Conservation (phyloP, 2,113 vertebrate species). For the Oreochromis aureus region DNA sequence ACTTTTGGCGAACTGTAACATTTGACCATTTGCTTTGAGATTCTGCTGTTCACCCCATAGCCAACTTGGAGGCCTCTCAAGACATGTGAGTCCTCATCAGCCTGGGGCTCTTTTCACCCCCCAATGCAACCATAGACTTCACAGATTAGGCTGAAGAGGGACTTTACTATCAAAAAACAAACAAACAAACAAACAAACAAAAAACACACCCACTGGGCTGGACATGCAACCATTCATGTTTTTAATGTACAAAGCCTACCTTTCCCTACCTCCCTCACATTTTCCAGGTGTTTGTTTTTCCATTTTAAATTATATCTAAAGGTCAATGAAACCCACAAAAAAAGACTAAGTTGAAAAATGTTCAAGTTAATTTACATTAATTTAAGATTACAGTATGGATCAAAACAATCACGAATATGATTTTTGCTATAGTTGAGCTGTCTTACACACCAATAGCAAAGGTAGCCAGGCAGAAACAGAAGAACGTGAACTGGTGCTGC, state of each 20-base stretch:
- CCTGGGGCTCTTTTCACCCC: background rate
- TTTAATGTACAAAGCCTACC: background rate
- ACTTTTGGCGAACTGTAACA: background rate
- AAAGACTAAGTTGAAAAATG: background rate
- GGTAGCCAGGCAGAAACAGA: background rate
- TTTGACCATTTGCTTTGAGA: background rate
- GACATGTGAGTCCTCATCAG: background rate
- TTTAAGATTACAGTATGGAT: background rate
- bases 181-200: too few relatives aligned
- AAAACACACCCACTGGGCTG: background rate
- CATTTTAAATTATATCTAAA: background rate
- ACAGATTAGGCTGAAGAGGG: background rate
- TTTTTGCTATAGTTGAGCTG: background rate
- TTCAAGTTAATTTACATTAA: background rate
- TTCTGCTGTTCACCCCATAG: background rate
- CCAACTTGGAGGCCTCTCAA: background rate
- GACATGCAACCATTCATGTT: background rate
- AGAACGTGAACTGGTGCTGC: background rate
- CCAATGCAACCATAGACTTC: background rate
- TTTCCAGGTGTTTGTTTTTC: background rate
- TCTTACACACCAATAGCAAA: background rate
- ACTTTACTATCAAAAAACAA: background rate
- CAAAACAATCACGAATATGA: background rate
- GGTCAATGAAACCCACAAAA: background rate
- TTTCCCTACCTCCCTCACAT: background rate